Conservation (phyloP, 2,888 invertebrate genomes). For the Liodrosophila aerea region DNA sequence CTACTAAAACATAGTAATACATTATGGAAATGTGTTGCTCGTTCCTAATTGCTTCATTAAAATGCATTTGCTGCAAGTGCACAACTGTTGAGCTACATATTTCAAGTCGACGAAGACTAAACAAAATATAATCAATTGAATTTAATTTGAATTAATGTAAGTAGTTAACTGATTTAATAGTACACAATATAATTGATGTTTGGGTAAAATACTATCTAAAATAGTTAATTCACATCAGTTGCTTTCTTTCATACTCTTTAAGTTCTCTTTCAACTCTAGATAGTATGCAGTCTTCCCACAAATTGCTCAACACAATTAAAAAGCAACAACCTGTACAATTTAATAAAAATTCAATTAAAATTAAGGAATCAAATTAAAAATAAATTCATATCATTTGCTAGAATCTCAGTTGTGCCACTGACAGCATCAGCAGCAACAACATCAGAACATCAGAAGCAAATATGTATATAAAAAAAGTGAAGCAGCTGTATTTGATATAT, state of each 20-base stretch:
- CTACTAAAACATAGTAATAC: not conserved
- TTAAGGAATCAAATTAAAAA: constrained; percentile 26
- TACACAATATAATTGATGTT: not conserved
- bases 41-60: constrained; percentile 2
- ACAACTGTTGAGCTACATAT: not conserved
- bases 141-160: no score
- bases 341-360: constrained; percentile 20
- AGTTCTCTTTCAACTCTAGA: no score
- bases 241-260: no score
- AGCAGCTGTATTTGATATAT: constrained; percentile 42
- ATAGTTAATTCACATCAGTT: no score
- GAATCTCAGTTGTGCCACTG: constrained; percentile 25
- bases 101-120: no score
- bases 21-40: constrained; percentile 2
- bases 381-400: constrained; percentile 23
- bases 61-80: not conserved
- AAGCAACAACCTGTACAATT: not conserved
- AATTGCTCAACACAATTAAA: no score
- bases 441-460: not conserved
- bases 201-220: no score
- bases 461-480: constrained; percentile 7
- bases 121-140: no score
- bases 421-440: constrained; percentile 10
- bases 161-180: no score
- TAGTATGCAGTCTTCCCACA: not conserved